A percentile compares a stretch with the other conserved stretches of the same genome.
These are phyloP conservation scores for Exocentrus adspersus DNA, from an alignment of 2,888 invertebrate species.

Conservation along the genomic window DNA sequence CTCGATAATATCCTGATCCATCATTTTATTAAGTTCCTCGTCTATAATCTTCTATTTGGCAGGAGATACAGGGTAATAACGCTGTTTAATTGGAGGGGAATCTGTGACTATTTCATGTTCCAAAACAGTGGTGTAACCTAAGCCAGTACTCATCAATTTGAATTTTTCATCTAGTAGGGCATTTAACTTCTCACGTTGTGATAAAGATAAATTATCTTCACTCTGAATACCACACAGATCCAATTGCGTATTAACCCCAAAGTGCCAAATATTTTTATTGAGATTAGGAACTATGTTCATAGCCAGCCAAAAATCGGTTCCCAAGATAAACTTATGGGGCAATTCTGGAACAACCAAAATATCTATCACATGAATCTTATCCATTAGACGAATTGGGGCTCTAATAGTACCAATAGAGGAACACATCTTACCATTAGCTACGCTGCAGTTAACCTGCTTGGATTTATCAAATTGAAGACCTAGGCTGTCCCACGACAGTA, in stretches of 20 bases:
- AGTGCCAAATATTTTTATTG: constrained; percentile 1
- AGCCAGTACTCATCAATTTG: neutral
- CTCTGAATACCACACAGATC: neutral
- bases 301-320: neutral
- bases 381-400: neutral
- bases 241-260: neutral
- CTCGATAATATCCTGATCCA: constrained; percentile 22
- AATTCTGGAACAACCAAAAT: neutral
- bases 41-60: constrained; percentile 16
- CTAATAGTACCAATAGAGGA: neutral
- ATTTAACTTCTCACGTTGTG: neutral
- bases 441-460: neutral
- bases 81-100: constrained; percentile 10
- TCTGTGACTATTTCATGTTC: neutral
- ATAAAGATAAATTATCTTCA: neutral
- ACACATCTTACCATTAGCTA: neutral
- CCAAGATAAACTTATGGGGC: neutral
- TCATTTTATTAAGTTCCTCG: constrained; percentile 15
- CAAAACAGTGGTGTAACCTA: neutral
- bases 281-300: constrained; percentile 1
- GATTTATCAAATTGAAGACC: neutral
- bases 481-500: neutral
- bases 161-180: neutral
- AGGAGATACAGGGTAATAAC: constrained; percentile 17
- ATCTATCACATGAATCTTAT: neutral